Evolutionary conservation across 1,140 invertebrate species (phyloP).

Genomic region (Pinna nobilis): DNA sequence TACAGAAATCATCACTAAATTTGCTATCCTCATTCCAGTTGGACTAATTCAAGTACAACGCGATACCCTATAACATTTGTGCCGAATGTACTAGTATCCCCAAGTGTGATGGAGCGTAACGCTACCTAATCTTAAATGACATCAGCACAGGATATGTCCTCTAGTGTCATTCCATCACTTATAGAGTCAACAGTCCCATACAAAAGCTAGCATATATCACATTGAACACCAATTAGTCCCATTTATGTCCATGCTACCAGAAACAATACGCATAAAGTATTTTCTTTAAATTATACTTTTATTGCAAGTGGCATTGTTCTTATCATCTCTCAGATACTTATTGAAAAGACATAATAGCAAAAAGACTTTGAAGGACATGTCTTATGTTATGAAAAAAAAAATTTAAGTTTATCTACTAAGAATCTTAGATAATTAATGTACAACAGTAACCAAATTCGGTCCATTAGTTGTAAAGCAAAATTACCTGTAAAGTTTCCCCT

Average conservation of each 20-base stretch:
- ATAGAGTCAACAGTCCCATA: too few relatives aligned
- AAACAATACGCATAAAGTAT: background rate
- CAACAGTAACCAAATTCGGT: background rate
- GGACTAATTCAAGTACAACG: background rate
- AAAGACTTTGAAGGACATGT: background rate
- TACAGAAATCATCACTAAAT: background rate
- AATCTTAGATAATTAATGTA: background rate
- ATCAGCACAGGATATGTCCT: too few relatives aligned
- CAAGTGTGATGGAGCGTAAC: too few relatives aligned
- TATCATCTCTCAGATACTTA: background rate
- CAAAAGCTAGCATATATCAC: too few relatives aligned
- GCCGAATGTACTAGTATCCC: too few relatives aligned
- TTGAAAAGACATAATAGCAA: background rate
- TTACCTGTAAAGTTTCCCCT: conserved; percentile 61
- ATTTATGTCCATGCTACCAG: too few relatives aligned
- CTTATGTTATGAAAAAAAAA: background rate
- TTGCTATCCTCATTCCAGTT: background rate
- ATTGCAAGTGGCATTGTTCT: background rate
- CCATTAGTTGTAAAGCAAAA: background rate
- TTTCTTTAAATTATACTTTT: background rate
- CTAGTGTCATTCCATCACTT: too few relatives aligned
- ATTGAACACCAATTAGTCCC: too few relatives aligned
- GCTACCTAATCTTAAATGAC: too few relatives aligned
- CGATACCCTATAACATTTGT: too few relatives aligned
- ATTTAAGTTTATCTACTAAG: background rate